Percentiles rank a stretch among this genome's conserved stretches.
Evolutionary conservation across 2,888 invertebrate genomes (phyloP).

Genomic region (Drosophila picticornis): DNA sequence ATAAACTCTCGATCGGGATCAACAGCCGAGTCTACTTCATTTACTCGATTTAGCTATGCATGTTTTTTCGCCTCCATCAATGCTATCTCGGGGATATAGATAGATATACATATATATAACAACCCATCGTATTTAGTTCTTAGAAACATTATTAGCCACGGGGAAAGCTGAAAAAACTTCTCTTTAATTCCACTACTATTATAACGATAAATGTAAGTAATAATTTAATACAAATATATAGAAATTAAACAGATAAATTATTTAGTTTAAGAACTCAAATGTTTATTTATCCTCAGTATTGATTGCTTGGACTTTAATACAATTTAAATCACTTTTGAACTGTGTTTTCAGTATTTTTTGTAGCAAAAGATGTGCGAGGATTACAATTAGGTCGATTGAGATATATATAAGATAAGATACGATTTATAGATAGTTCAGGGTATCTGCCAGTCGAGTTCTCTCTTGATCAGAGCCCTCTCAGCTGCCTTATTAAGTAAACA

Average conservation of each 20-base stretch:
- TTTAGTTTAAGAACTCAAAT: too few species aligned
- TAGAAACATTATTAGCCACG: neutral
- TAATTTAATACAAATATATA: too few species aligned
- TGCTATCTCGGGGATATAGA: neutral
- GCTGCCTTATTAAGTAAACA: neutral
- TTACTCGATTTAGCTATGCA: neutral
- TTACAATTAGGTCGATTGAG: too few species aligned
- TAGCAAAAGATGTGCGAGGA: too few species aligned
- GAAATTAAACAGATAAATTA: too few species aligned
- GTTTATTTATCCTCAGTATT: too few species aligned
- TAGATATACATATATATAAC: rapidly evolving
- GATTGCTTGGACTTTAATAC: too few species aligned
- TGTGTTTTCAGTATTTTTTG: too few species aligned
- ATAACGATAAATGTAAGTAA: neutral
- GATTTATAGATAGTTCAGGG: neutral
- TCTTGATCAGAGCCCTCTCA: neutral
- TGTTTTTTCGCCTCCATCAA: neutral
- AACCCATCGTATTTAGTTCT: neutral
- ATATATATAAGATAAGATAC: neutral
- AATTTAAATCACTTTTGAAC: too few species aligned
- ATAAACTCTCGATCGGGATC: neutral
- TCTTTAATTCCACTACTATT: neutral
- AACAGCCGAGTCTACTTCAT: neutral
- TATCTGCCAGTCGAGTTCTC: neutral
- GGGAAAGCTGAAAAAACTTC: too few species aligned